A percentile compares a stretch with the other conserved stretches of the same genome.
These are phyloP conservation scores for Sebastes taczanowskii DNA, from an alignment of 2,797 vertebrate species.

Conservation along the genomic window DNA sequence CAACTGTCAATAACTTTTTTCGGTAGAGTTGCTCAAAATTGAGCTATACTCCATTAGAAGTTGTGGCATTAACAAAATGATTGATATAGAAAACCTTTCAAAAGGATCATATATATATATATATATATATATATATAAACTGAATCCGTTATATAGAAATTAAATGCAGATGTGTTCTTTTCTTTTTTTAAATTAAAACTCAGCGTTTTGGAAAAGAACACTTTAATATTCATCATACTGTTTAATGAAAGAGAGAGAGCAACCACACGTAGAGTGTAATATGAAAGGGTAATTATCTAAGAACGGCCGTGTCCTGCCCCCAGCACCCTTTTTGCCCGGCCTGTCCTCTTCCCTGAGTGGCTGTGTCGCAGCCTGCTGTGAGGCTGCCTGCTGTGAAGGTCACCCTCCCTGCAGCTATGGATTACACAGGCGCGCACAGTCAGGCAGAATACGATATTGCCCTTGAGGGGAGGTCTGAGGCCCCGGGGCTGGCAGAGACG, in stretches of 20 bases:
- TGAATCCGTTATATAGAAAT: not conserved
- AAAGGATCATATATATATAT: no score
- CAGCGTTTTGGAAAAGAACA: not conserved
- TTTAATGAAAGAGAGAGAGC: conserved; percentile 11
- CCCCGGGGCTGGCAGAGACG: conserved; percentile 28
- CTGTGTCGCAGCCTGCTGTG: conserved; percentile 65
- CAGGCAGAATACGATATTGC: conserved; percentile 83
- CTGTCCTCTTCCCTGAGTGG: conserved; percentile 57
- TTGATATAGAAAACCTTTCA: not conserved
- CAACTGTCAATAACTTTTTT: conserved; percentile 67
- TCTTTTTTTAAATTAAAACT: not conserved
- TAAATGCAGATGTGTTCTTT: not conserved
- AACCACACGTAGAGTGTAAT: conserved; percentile 31
- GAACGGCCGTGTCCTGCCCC: conserved; percentile 39
- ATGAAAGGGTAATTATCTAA: conserved; percentile 59
- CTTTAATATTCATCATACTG: conserved; percentile 30
- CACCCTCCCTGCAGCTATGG: conserved; percentile 83
- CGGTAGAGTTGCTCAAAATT: not conserved
- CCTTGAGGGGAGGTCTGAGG: conserved; percentile 75
- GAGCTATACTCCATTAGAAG: not conserved
- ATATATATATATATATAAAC: not conserved
- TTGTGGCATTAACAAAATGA: not conserved
- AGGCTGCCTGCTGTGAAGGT: conserved; percentile 82
- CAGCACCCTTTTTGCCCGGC: conserved; percentile 41
- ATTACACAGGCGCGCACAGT: conserved; percentile 80